Conservation (phyloP, 2,797 vertebrate genomes). For the Squalus acanthias region DNA sequence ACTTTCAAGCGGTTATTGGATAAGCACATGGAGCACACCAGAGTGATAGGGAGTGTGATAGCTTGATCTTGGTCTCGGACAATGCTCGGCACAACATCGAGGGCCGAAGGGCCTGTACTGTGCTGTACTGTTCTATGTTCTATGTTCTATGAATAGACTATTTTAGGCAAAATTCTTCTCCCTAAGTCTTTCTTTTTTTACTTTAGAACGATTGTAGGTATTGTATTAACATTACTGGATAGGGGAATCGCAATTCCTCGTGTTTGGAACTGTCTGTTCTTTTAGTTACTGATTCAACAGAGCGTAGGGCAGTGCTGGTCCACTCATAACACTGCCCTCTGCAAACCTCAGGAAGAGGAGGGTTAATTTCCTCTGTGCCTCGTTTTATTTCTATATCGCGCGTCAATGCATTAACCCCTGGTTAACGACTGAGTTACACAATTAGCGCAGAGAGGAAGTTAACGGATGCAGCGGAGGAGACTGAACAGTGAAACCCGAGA, state of each 20-base stretch:
- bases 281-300: too few relatives aligned
- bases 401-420: background rate
- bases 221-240: too few relatives aligned
- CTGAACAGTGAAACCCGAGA: background rate
- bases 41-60: too few relatives aligned
- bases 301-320: background rate
- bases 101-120: too few relatives aligned
- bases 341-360: background rate
- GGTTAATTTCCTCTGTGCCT: background rate
- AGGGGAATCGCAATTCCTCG: too few relatives aligned
- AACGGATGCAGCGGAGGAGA: background rate
- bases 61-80: too few relatives aligned
- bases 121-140: too few relatives aligned
- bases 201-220: background rate
- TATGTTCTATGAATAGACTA: background rate
- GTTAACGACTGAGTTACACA: background rate
- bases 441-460: background rate
- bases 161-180: background rate
- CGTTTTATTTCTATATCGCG: too few relatives aligned
- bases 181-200: background rate
- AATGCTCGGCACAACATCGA: too few relatives aligned
- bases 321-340: background rate
- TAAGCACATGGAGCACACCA: too few relatives aligned
- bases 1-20: too few relatives aligned
- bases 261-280: too few relatives aligned